Conservation (phyloP, 2,888 invertebrate species). For the Epinotia demarniana region DNA sequence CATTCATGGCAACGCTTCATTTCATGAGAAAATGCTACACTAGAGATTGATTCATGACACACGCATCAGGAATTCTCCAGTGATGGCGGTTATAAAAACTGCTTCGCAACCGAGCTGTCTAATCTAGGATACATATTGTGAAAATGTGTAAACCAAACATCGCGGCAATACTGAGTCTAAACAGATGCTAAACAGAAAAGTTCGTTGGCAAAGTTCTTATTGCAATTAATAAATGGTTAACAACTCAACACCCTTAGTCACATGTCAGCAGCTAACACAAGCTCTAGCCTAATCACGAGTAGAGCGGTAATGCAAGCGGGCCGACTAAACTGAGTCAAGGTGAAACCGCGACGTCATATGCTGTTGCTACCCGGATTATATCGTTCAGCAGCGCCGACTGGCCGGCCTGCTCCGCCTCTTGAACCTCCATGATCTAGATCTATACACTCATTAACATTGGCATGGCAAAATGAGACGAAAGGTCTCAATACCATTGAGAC, state of each 20-base stretch:
- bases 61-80: slow-evolving; percentile 35
- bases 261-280: slow-evolving; percentile 35
- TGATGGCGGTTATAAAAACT: slow-evolving; percentile 18
- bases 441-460: slow-evolving; percentile 13
- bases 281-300: slow-evolving; percentile 68
- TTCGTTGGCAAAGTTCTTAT: slow-evolving; percentile 1
- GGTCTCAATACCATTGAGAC: not conserved
- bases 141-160: slow-evolving; percentile 2
- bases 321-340: slow-evolving; percentile 81
- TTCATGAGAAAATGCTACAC: slow-evolving; percentile 42
- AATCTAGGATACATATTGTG: not conserved
- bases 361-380: slow-evolving; percentile 79
- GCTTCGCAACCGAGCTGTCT: not conserved
- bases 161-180: slow-evolving; percentile 10
- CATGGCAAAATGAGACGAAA: slow-evolving; percentile 11
- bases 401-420: slow-evolving; percentile 29
- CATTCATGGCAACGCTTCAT: slow-evolving; percentile 61
- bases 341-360: slow-evolving; percentile 71
- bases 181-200: slow-evolving; percentile 20
- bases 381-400: slow-evolving; percentile 47
- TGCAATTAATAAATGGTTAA: slow-evolving; percentile 30
- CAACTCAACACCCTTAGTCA: slow-evolving; percentile 31
- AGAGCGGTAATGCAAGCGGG: slow-evolving; percentile 66
- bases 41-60: slow-evolving; percentile 40
- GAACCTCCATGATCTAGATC: slow-evolving; percentile 29